phyloP scores from a whole-genome alignment of 1,140 invertebrate genomes.

The Drusus annulatus region DNA sequence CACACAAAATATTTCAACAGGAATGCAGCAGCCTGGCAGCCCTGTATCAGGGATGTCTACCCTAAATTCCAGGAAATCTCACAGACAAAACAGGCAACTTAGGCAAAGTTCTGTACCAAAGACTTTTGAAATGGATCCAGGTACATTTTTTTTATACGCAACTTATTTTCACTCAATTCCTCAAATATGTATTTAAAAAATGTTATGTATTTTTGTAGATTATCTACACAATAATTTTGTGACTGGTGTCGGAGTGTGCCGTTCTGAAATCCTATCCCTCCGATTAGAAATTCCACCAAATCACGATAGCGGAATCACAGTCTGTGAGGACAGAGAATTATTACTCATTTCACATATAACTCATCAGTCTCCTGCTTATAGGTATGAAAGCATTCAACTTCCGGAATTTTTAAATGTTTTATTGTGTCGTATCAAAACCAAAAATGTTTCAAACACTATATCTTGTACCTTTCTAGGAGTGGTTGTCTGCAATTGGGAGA shows the following conservation, averaged over 20 bases:
- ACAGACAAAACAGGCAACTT: slow-evolving; percentile 67
- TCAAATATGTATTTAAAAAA: background rate
- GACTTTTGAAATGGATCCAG: slow-evolving; percentile 63
- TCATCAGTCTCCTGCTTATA: slow-evolving; percentile 81
- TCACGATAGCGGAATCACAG: slow-evolving; percentile 67
- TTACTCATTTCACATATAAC: slow-evolving; percentile 78
- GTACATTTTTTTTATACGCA: slow-evolving; percentile 46
- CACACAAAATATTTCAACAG: no score
- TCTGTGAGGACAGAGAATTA: slow-evolving; percentile 66
- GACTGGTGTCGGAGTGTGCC: slow-evolving; percentile 72
- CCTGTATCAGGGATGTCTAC: slow-evolving; percentile 74
- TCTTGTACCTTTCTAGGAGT: slow-evolving; percentile 63
- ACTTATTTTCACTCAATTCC: background rate
- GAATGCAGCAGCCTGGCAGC: slow-evolving; percentile 62
- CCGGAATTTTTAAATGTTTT: no score
- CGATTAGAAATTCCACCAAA: slow-evolving; percentile 74
- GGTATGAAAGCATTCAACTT: slow-evolving; percentile 67
- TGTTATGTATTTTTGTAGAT: slow-evolving; percentile 59
- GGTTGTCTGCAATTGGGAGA: slow-evolving; percentile 88
- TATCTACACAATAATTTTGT: slow-evolving; percentile 64
- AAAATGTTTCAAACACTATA: no score
- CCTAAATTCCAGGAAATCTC: slow-evolving; percentile 71
- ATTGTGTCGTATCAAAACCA: no score
- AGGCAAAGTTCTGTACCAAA: slow-evolving; percentile 74
- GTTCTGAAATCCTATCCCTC: slow-evolving; percentile 78